These are phyloP conservation scores for Anser brachyrhynchus DNA, from an alignment of 2,113 vertebrate genomes.

Conservation along the genomic window DNA sequence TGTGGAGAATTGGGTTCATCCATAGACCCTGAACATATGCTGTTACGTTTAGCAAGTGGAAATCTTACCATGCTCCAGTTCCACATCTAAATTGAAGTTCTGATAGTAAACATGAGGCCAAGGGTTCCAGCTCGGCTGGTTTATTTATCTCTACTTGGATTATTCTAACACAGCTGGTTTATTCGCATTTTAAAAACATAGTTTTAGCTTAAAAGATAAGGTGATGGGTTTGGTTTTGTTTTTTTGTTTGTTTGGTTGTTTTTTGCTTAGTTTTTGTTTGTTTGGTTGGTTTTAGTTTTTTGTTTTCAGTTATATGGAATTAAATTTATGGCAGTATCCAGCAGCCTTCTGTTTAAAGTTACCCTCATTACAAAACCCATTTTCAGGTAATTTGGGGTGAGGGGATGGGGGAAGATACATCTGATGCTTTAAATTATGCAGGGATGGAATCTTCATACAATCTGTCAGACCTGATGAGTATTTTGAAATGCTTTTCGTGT, in stretches of 20 bases:
- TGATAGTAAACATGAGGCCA: neutral
- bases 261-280: too few species aligned
- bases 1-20: neutral
- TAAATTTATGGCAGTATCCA: neutral
- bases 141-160: neutral
- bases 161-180: neutral
- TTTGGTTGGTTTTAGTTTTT: too few species aligned
- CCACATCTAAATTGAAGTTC: neutral
- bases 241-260: too few species aligned
- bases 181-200: neutral
- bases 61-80: neutral
- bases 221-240: too few species aligned
- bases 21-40: neutral
- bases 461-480: neutral
- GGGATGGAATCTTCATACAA: neutral
- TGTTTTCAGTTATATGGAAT: neutral
- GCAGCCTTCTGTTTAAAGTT: neutral
- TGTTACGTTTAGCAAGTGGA: neutral
- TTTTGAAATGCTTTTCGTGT: neutral
- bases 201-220: neutral
- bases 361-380: neutral
- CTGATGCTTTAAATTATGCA: neutral
- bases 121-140: neutral
- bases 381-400: neutral
- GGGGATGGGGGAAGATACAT: neutral